phyloP scores from a whole-genome alignment of 2,888 invertebrate genomes.

The Danaus chrysippus region DNA sequence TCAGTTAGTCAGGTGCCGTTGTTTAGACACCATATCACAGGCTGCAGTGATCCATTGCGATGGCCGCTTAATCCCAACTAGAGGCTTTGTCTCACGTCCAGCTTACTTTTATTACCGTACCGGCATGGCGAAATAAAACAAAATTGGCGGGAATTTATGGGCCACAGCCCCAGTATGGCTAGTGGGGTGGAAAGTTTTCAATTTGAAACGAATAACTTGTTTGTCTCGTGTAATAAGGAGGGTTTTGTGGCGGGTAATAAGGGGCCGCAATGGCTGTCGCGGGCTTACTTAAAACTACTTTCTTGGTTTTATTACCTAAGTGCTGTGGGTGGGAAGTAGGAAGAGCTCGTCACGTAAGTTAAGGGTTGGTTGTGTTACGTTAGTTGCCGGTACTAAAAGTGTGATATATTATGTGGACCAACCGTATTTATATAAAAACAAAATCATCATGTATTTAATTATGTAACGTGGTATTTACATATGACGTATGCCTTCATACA shows the following conservation, averaged over 20 bases:
- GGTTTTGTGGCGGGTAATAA: constrained; percentile 71
- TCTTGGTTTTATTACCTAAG: constrained; percentile 75
- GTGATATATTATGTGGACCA: background rate
- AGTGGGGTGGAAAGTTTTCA: constrained; percentile 78
- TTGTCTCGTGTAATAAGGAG: constrained; percentile 75
- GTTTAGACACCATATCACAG: constrained; percentile 69
- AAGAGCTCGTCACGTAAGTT: constrained; percentile 41
- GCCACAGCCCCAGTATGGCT: constrained; percentile 68
- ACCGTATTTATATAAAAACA: background rate
- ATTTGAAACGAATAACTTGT: constrained; percentile 79
- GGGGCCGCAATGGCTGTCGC: constrained; percentile 70
- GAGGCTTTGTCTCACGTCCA: constrained; percentile 77
- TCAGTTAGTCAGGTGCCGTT: constrained; percentile 58
- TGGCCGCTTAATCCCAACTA: constrained; percentile 71
- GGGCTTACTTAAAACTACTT: constrained; percentile 76
- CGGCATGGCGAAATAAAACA: constrained; percentile 78
- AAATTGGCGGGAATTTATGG: constrained; percentile 79
- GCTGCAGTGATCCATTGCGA: constrained; percentile 73
- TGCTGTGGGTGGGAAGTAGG: constrained; percentile 56
- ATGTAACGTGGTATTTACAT: too few relatives aligned
- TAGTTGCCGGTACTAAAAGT: constrained; percentile 29
- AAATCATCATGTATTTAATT: too few relatives aligned
- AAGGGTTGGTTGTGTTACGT: constrained; percentile 32
- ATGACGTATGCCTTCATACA: too few relatives aligned
- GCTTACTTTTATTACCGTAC: constrained; percentile 79